Conservation (phyloP, 2,797 vertebrate species). For the Sarcoramphus papa region DNA sequence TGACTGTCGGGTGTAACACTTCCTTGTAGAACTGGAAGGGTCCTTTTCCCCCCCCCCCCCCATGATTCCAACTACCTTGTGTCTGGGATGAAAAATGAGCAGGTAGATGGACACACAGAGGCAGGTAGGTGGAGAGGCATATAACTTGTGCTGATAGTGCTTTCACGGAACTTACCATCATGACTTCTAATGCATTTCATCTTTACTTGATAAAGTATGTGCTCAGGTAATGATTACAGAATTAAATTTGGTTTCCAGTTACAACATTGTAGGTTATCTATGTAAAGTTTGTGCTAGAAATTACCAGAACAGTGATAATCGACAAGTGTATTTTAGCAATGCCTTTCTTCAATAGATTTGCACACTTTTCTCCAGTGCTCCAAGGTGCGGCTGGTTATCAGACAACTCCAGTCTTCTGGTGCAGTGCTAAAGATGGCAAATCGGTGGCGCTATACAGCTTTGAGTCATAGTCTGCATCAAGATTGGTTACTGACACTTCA, state of each 20-base stretch:
- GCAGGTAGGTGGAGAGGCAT: background rate
- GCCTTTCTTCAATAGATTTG: background rate
- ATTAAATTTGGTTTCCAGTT: background rate
- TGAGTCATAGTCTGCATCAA: background rate
- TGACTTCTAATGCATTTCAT: background rate
- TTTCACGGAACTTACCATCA: background rate
- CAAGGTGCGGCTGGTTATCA: background rate
- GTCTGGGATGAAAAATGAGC: background rate
- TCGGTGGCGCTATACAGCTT: background rate
- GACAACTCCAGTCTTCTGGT: background rate
- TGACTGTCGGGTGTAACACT: background rate
- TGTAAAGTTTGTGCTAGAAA: background rate
- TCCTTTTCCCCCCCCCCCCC: background rate
- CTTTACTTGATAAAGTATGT: background rate
- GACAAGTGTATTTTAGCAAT: background rate
- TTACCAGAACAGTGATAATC: background rate
- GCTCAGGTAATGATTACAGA: background rate
- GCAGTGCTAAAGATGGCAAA: background rate
- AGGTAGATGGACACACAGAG: background rate
- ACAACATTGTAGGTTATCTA: accelerated
- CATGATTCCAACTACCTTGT: background rate
- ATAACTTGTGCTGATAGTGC: background rate
- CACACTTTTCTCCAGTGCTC: background rate
- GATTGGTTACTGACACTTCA: background rate
- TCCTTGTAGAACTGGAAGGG: background rate